Evolutionary conservation across 1,140 invertebrate species (phyloP).

Genomic region (Epicauta chinensis): DNA sequence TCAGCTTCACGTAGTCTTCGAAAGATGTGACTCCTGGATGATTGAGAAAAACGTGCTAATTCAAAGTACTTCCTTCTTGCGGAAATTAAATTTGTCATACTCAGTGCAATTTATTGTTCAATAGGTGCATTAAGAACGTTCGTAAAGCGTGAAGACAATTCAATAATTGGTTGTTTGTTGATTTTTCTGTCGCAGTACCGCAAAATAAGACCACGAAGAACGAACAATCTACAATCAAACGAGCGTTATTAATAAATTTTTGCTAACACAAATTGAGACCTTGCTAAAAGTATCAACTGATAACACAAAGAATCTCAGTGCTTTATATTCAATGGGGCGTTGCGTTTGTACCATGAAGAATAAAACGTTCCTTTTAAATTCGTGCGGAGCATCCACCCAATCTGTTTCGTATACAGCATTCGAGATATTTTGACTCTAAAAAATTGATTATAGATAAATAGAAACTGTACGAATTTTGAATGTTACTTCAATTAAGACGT

Average conservation of each 20-base stretch:
- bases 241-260: background rate
- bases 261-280: background rate
- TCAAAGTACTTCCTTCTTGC: no score
- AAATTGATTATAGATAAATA: background rate
- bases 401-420: background rate
- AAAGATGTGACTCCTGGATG: no score
- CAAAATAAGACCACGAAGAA: constrained; percentile 2
- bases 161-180: no score
- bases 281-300: background rate
- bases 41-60: no score
- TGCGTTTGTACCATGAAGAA: constrained; percentile 1
- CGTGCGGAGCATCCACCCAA: background rate
- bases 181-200: background rate
- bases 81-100: no score
- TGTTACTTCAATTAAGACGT: constrained; percentile 3
- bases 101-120: no score
- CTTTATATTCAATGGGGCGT: background rate
- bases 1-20: no score
- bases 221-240: background rate
- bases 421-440: constrained; percentile 1
- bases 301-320: background rate
- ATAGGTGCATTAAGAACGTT: no score
- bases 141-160: no score
- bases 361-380: constrained; percentile 3
- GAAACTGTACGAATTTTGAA: background rate